Conservation (phyloP, 2,797 vertebrate genomes). For the Cynopterus sphinx region DNA sequence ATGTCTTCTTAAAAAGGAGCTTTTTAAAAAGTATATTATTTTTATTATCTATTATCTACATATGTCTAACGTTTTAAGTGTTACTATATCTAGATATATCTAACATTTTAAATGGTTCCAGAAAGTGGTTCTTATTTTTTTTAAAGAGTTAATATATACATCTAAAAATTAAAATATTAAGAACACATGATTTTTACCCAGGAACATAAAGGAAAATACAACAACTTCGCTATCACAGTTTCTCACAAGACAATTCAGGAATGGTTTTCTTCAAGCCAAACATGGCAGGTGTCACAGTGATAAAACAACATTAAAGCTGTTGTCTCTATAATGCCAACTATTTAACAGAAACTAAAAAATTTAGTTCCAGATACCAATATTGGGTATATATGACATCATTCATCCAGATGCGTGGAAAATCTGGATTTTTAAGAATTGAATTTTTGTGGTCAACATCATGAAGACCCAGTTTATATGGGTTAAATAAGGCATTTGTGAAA, state of each 20-base stretch:
- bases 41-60: slow-evolving; percentile 20
- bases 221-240: slow-evolving; percentile 76
- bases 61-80: background rate
- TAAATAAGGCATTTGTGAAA: slow-evolving; percentile 55
- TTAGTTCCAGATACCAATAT: slow-evolving; percentile 57
- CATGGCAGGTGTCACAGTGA: slow-evolving; percentile 62
- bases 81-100: background rate
- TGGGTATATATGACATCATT: slow-evolving; percentile 64
- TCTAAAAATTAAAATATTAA: slow-evolving; percentile 70
- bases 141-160: background rate
- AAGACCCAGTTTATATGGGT: slow-evolving; percentile 50
- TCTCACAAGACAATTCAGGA: slow-evolving; percentile 64
- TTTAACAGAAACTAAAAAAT: slow-evolving; percentile 62
- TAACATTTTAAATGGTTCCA: background rate
- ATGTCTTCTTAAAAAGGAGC: background rate
- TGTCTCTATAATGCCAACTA: slow-evolving; percentile 67
- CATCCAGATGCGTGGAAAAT: slow-evolving; percentile 74
- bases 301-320: slow-evolving; percentile 51
- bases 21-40: background rate
- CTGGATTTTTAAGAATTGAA: slow-evolving; percentile 74
- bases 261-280: slow-evolving; percentile 60
- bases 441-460: slow-evolving; percentile 67
- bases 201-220: slow-evolving; percentile 43
- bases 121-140: background rate
- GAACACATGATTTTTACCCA: slow-evolving; percentile 10